phyloP scores from a whole-genome alignment of 2,113 vertebrate species.

The Genyomyrus donnyi region DNA sequence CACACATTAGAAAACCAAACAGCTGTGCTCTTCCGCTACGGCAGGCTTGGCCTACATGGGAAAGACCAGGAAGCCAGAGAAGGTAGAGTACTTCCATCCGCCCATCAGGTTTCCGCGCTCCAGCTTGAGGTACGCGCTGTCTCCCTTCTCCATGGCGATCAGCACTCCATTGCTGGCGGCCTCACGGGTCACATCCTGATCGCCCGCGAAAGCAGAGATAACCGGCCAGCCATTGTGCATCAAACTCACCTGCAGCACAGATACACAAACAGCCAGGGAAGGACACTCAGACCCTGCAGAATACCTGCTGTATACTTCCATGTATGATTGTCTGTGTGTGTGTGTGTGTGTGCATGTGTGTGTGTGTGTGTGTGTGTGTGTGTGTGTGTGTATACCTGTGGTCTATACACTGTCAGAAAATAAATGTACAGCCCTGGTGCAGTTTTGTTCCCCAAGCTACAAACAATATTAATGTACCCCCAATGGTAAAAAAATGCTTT shows the following conservation, averaged over 20 bases:
- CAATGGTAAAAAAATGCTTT: background rate
- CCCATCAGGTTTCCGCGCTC: slow-evolving; percentile 78
- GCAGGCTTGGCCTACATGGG: slow-evolving; percentile 54
- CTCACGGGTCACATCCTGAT: slow-evolving; percentile 77
- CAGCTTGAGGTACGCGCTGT: slow-evolving; percentile 76
- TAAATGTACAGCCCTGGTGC: background rate
- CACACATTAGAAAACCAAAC: background rate
- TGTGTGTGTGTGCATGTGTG: background rate
- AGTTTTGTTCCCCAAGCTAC: background rate
- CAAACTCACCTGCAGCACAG: slow-evolving; percentile 62
- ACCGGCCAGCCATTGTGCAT: slow-evolving; percentile 76
- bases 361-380: background rate
- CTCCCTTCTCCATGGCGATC: slow-evolving; percentile 72
- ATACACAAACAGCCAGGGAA: background rate
- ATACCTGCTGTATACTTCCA: background rate
- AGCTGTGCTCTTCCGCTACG: background rate
- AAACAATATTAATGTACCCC: background rate
- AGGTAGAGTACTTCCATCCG: slow-evolving; percentile 78
- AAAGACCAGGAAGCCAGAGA: slow-evolving; percentile 78
- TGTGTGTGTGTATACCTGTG: background rate
- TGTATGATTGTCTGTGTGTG: background rate
- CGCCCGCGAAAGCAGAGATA: slow-evolving; percentile 76
- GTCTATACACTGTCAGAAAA: background rate
- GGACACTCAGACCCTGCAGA: background rate
- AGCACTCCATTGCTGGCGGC: slow-evolving; percentile 77